A percentile compares a stretch with the other conserved stretches of the same genome.
Evolutionary conservation across 2,888 invertebrate species (phyloP).

Genomic region (Chesias legatella): DNA sequence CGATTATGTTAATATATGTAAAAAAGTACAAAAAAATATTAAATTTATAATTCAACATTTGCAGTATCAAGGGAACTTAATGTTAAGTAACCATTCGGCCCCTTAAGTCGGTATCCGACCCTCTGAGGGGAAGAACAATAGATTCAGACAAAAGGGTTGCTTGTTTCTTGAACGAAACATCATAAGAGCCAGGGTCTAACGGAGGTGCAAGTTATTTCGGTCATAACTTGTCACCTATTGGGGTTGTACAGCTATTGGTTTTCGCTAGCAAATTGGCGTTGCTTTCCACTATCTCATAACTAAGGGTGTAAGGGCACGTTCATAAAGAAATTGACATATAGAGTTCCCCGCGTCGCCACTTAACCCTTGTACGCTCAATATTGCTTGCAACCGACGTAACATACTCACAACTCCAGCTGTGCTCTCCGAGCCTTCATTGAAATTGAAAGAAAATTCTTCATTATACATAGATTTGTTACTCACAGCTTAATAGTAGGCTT

Average conservation of each 20-base stretch:
- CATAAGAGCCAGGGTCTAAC: too few relatives aligned
- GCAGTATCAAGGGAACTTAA: too few relatives aligned
- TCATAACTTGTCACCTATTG: not conserved
- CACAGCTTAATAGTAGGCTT: too few relatives aligned
- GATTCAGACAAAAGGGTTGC: too few relatives aligned
- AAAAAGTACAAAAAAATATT: too few relatives aligned
- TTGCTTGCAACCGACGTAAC: conserved; percentile 17
- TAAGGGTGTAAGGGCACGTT: conserved; percentile 7
- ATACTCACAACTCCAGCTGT: conserved; percentile 5
- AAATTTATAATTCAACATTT: too few relatives aligned
- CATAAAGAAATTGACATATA: conserved; percentile 21
- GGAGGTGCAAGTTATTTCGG: not conserved
- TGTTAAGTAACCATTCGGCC: too few relatives aligned
- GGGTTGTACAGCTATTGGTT: not conserved
- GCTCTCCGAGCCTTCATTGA: not conserved
- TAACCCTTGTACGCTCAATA: conserved; percentile 26
- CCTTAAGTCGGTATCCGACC: too few relatives aligned
- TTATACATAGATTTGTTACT: too few relatives aligned
- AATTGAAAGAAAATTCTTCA: conserved; percentile 5
- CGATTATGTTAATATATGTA: too few relatives aligned
- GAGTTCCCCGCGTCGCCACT: conserved; percentile 13
- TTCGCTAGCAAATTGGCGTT: conserved; percentile 6
- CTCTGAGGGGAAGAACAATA: too few relatives aligned
- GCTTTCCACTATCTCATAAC: conserved; percentile 2
- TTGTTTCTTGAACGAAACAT: too few relatives aligned